phyloP scores from a whole-genome alignment of 1,140 invertebrate species.

The Anastrepha ludens region DNA sequence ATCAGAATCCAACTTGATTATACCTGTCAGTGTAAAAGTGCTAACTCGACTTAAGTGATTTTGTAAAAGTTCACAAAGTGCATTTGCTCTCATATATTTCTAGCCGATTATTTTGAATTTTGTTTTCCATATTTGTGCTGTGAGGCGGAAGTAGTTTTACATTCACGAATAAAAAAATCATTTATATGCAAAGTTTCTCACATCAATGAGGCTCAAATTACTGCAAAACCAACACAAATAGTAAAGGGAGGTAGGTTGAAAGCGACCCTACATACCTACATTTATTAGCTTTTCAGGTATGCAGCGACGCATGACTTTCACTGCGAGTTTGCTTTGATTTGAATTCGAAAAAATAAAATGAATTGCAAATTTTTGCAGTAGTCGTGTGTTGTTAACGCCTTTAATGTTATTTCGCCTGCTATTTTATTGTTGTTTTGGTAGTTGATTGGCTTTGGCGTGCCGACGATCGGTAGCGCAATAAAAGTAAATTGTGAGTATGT shows the following conservation, averaged over 20 bases:
- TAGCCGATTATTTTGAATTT: too few species aligned
- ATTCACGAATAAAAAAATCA: not conserved
- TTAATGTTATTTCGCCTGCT: not conserved
- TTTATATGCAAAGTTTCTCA: not conserved
- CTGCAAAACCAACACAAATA: not conserved
- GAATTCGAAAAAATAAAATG: not conserved
- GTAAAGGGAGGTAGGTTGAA: not conserved
- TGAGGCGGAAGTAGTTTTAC: not conserved
- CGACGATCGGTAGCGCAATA: not conserved
- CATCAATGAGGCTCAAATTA: not conserved
- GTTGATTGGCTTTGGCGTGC: slow-evolving; percentile 20
- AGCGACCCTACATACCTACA: not conserved
- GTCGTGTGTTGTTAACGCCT: slow-evolving; percentile 21
- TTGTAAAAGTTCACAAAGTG: too few species aligned
- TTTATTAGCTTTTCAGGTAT: not conserved
- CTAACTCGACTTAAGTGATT: too few species aligned
- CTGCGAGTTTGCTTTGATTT: not conserved
- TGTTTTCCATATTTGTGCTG: not conserved
- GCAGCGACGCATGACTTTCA: not conserved
- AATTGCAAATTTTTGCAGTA: slow-evolving; percentile 18
- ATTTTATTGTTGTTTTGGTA: not conserved
- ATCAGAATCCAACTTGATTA: too few species aligned
- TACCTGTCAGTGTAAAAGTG: too few species aligned
- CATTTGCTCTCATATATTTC: too few species aligned
- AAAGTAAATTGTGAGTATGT: not conserved